Evolutionary conservation across 2,797 vertebrate species (phyloP).

Genomic region (Coregonus ussuriensis): DNA sequence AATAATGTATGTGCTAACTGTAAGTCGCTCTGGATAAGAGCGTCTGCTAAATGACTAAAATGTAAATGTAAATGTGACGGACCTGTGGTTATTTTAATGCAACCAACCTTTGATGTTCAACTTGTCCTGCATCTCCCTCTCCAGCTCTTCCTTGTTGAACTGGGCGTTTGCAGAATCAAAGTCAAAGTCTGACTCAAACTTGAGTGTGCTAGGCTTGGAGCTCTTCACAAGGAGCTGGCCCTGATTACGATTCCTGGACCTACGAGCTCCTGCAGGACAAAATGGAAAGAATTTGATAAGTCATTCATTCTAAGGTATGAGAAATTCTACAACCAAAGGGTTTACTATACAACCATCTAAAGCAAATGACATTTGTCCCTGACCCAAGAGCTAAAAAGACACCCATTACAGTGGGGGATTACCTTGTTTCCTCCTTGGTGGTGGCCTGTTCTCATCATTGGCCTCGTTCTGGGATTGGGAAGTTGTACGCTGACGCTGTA

Average conservation of each 20-base stretch:
- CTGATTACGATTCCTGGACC: conserved; percentile 84
- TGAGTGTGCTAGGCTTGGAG: conserved; percentile 75
- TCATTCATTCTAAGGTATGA: not conserved
- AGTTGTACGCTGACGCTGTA: conserved; percentile 52
- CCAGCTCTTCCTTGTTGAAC: conserved; percentile 91
- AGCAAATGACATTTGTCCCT: not conserved
- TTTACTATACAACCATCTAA: not conserved
- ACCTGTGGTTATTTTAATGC: not conserved
- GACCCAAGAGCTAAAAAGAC: not conserved
- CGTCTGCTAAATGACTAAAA: too few species aligned
- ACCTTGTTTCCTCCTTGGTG: conserved; percentile 87
- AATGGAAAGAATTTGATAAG: not conserved
- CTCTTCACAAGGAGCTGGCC: conserved; percentile 85
- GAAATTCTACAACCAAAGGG: not conserved
- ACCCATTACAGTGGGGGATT: conserved; percentile 31
- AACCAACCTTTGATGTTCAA: conserved; percentile 83
- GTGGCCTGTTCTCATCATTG: conserved; percentile 85
- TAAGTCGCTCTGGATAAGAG: too few species aligned
- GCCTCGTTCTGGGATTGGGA: conserved; percentile 72
- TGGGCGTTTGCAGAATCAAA: conserved; percentile 97
- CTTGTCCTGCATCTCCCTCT: conserved; percentile 85
- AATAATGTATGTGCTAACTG: too few species aligned
- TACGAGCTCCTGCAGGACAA: conserved; percentile 76
- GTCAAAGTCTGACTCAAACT: conserved; percentile 97
- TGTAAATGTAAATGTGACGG: too few species aligned